Percentiles rank a stretch among this genome's conserved stretches.
These are phyloP conservation scores for Sarcoramphus papa DNA, from an alignment of 2,797 vertebrate species.

Conservation along the genomic window DNA sequence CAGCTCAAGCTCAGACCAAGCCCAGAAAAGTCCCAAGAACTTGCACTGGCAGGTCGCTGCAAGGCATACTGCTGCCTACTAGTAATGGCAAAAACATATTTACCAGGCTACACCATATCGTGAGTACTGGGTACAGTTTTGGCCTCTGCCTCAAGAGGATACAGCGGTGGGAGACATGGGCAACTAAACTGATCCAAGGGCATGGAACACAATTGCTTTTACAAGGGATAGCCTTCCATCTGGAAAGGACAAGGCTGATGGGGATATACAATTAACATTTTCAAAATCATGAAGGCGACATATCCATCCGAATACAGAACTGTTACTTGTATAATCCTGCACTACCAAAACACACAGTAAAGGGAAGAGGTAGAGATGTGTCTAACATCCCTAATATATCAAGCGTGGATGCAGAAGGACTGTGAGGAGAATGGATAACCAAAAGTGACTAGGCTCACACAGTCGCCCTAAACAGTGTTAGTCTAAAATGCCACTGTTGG, in stretches of 20 bases:
- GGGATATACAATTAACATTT: neutral
- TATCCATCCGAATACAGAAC: neutral
- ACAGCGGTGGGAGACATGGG: neutral
- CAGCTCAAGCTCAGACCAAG: neutral
- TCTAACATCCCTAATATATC: neutral
- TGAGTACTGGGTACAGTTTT: neutral
- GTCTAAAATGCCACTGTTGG: neutral
- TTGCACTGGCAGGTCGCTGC: neutral
- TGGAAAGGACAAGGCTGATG: neutral
- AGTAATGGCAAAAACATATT: accelerated
- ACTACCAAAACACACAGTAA: neutral
- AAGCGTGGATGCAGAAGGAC: neutral
- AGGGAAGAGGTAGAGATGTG: accelerated
- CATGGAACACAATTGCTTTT: neutral
- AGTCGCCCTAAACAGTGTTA: accelerated
- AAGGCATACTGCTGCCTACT: neutral
- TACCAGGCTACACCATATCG: accelerated
- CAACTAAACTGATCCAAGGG: neutral
- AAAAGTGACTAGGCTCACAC: neutral
- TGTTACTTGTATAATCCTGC: neutral
- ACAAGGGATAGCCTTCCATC: neutral
- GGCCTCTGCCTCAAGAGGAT: neutral
- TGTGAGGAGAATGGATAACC: neutral
- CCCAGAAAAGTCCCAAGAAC: neutral
- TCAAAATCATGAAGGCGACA: neutral